A percentile compares a stretch with the other conserved stretches of the same genome.
These are phyloP conservation scores for Galago senegalensis DNA, from an alignment of 2,797 vertebrate genomes.

Conservation along the genomic window DNA sequence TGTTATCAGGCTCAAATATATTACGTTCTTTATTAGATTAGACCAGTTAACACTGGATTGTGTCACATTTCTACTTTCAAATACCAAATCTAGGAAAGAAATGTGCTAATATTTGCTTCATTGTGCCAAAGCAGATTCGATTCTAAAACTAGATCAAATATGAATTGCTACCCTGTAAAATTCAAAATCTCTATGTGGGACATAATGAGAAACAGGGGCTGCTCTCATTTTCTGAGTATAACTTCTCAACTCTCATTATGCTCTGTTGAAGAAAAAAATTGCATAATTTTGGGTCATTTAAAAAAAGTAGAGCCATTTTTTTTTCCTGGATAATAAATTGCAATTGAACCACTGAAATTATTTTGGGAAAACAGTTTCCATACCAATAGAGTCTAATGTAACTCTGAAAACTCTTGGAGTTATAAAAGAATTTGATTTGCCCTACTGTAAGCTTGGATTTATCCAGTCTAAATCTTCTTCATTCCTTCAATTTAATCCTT, in stretches of 20 bases:
- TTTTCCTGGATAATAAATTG: constrained; percentile 76
- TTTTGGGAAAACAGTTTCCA: constrained; percentile 68
- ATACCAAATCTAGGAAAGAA: constrained; percentile 58
- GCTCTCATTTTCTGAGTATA: constrained; percentile 47
- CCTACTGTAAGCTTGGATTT: not conserved
- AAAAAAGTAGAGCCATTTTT: constrained; percentile 78
- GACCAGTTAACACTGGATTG: not conserved
- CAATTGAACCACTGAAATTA: constrained; percentile 78
- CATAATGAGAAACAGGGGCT: constrained; percentile 82
- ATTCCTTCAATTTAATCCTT: not conserved
- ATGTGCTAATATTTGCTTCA: constrained; percentile 69
- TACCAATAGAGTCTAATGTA: not conserved
- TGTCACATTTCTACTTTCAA: constrained; percentile 65
- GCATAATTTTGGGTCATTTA: constrained; percentile 77
- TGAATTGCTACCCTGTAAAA: constrained; percentile 76
- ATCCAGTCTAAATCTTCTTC: not conserved
- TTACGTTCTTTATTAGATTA: constrained; percentile 59
- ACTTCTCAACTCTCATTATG: constrained; percentile 81
- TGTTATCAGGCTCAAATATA: constrained; percentile 54
- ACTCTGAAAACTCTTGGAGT: not conserved
- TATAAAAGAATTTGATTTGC: constrained; percentile 59
- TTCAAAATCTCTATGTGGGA: constrained; percentile 68
- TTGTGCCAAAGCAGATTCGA: constrained; percentile 72
- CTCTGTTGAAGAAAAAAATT: constrained; percentile 45
- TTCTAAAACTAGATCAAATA: constrained; percentile 82